Conservation (phyloP, 2,888 invertebrate species). For the Corythucha ciliata region DNA sequence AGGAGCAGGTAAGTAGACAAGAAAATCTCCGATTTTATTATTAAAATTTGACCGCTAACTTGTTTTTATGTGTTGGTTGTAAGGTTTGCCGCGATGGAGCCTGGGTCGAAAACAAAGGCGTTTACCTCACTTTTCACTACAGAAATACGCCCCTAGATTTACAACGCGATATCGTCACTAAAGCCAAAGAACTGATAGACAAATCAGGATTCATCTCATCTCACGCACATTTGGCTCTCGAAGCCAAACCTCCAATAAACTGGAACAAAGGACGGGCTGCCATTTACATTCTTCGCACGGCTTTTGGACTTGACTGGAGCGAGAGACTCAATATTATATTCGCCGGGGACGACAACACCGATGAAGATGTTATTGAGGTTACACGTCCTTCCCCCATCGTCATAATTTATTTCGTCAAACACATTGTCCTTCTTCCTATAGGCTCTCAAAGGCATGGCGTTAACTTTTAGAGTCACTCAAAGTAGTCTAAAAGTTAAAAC, state of each 20-base stretch:
- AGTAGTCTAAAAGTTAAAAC: constrained; percentile 70
- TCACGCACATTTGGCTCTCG: constrained; percentile 76
- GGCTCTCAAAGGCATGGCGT: constrained; percentile 88
- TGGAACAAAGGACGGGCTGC: constrained; percentile 89
- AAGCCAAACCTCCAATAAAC: constrained; percentile 80
- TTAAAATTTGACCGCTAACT: not conserved
- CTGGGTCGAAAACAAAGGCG: constrained; percentile 87
- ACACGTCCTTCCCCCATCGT: too few species aligned
- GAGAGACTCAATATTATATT: constrained; percentile 82
- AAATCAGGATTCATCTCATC: constrained; percentile 69
- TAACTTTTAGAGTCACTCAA: constrained; percentile 79
- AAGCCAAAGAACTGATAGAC: constrained; percentile 62
- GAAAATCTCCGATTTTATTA: not conserved
- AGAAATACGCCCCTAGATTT: constrained; percentile 66
- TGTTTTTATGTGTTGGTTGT: too few species aligned
- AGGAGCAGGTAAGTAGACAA: constrained; percentile 55
- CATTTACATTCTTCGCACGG: constrained; percentile 79
- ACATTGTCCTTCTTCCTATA: constrained; percentile 39
- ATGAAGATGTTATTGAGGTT: constrained; percentile 85
- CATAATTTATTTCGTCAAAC: too few species aligned
- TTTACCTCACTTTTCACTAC: constrained; percentile 76
- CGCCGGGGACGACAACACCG: constrained; percentile 79
- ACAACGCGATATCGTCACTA: constrained; percentile 58
- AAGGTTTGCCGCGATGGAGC: constrained; percentile 80
- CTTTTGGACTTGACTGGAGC: constrained; percentile 86